Conservation (phyloP, 1,140 invertebrate genomes). For the Drosophila repletoides region DNA sequence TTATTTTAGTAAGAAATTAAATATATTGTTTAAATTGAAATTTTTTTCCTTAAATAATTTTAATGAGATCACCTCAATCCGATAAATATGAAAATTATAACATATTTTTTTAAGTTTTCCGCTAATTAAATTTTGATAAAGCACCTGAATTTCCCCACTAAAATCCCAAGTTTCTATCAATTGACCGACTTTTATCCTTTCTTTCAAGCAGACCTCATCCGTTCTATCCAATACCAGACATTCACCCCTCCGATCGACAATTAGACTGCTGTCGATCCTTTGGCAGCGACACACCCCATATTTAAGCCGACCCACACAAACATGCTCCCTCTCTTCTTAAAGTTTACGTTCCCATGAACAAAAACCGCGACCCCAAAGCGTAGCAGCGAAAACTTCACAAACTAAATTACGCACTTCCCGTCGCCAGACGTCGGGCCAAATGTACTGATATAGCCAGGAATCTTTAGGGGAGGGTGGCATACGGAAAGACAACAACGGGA, state of each 20-base stretch:
- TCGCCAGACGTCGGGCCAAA: constrained; percentile 45
- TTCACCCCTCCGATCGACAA: neutral
- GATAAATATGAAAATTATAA: too few species aligned
- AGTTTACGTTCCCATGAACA: constrained; percentile 69
- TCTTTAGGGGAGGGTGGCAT: constrained; percentile 55
- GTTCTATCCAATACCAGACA: too few species aligned
- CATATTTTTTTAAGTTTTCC: too few species aligned
- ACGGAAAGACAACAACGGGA: constrained; percentile 35
- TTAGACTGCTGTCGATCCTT: constrained; percentile 15
- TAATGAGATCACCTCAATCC: too few species aligned
- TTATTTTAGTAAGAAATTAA: too few species aligned
- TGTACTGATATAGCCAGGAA: constrained; percentile 35
- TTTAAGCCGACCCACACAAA: constrained; percentile 40
- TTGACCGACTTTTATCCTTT: too few species aligned
- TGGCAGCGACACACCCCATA: constrained; percentile 13
- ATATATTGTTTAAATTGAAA: too few species aligned
- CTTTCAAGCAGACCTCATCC: too few species aligned
- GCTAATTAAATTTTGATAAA: too few species aligned
- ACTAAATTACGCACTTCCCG: constrained; percentile 80
- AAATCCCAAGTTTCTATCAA: too few species aligned
- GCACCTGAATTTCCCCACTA: too few species aligned
- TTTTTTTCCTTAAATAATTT: too few species aligned
- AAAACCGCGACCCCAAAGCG: constrained; percentile 64
- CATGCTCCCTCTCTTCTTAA: constrained; percentile 17
- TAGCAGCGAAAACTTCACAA: constrained; percentile 54